Base-by-base conservation (phyloP, 2,113 vertebrate species). In the Cyanoramphus novaezelandiae region DNA sequence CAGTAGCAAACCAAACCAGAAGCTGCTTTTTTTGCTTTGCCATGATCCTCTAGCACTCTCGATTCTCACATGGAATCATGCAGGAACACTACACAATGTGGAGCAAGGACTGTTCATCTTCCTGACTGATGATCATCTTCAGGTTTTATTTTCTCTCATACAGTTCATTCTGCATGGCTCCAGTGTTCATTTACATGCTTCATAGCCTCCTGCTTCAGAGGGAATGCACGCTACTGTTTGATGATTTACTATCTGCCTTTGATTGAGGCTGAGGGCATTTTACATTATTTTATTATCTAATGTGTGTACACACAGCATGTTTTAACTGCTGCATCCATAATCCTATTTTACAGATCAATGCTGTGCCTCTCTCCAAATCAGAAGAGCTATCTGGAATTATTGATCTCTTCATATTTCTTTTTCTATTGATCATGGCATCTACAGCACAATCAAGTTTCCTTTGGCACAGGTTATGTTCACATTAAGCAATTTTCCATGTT, bases 311-410 rank as follows among this genome's bases (percentile, higher is more conserved):
- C 71, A 93, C 63, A 57, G 59, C 7, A 9, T 46, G n/a, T 90
- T 95, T 95, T 89, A 70, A 84, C 70, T 82, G 82, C 85, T 81
- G 71, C 88, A 86, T 85, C 88, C 69, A 62, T 77, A 23, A 82
- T 72, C 62, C 88, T 72, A 46, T 93, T 92, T 86, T 75, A 52
- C 70, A 94, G 71, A 96, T 96, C 94, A 95, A 93, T 95, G 91
- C 43, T 31, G 25, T 46, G 76, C 93, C 70, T 95, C 75, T 91
- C 44, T 69, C 62, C 13, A 28, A 81, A 91, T 95, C 82, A 88
- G 55, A 86, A 62, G 53, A 90, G 80, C 76, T 57, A 86, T 84
- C 84, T 92, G 52, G 77, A 91, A 39, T 23, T 93, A 96, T 89
- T 37, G 95, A 97, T 78, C 70, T 46, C 43, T 16, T 89, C 91